Conservation (phyloP, 2,888 invertebrate genomes). For the Eristalinus sepulchralis region DNA sequence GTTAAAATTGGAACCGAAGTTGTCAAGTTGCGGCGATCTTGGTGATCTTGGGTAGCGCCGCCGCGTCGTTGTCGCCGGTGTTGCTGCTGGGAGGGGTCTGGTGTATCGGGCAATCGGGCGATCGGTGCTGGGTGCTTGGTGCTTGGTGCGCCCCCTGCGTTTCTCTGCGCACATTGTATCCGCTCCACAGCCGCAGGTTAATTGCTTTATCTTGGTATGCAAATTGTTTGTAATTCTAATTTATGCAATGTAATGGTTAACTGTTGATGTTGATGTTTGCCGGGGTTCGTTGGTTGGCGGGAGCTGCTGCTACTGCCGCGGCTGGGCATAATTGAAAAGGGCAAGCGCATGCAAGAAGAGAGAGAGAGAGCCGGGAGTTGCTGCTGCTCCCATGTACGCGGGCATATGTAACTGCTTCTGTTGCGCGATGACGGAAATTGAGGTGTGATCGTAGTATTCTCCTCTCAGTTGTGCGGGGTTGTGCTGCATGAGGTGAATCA, state of each 20-base stretch:
- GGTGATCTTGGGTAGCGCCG: not conserved
- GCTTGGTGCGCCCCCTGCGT: not conserved
- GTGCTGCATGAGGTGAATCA: not conserved
- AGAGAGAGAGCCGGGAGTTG: not conserved
- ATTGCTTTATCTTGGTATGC: slow-evolving; percentile 65
- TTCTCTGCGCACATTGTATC: not conserved
- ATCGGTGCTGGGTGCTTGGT: not conserved
- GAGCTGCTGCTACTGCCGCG: not conserved
- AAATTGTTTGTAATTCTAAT: slow-evolving; percentile 57
- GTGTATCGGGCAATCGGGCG: no score
- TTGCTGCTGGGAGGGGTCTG: not conserved
- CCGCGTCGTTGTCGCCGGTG: not conserved
- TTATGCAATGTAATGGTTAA: slow-evolving; percentile 44
- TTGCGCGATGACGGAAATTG: not conserved
- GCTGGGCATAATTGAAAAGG: slow-evolving; percentile 20
- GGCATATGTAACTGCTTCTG: not conserved
- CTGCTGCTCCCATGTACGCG: not conserved
- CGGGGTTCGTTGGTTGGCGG: slow-evolving; percentile 1
- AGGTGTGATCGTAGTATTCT: not conserved
- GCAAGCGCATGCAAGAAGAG: not conserved
- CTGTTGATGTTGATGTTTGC: slow-evolving; percentile 39
- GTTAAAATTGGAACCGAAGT: slow-evolving; percentile 61
- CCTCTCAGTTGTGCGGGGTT: not conserved
- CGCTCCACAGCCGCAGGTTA: slow-evolving; percentile 27
- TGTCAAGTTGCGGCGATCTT: slow-evolving; percentile 55